Evolutionary conservation across 2,113 vertebrate species (phyloP).

Genomic region (Peucedramus taeniatus): DNA sequence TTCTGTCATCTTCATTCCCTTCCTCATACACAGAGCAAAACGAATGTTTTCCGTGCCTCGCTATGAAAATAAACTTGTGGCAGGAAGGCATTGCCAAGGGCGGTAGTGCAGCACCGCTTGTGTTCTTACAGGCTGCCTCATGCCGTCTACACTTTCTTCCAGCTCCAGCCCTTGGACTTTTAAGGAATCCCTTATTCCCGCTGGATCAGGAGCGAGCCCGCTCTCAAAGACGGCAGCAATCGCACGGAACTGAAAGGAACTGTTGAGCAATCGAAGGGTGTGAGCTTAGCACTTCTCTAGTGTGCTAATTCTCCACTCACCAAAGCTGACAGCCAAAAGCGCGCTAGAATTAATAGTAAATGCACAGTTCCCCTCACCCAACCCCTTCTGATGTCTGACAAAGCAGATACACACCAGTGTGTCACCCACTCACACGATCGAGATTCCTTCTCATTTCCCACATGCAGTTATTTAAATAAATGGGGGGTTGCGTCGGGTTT

Average conservation of each 20-base stretch:
- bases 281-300: background rate
- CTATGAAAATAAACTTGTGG: background rate
- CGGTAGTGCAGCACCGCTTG: background rate
- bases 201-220: background rate
- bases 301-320: background rate
- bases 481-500: background rate
- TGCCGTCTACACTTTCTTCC: background rate
- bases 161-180: background rate
- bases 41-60: background rate
- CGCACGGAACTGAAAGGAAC: background rate
- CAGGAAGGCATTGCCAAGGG: background rate
- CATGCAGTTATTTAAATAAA: background rate
- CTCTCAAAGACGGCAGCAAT: background rate
- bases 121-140: accelerated
- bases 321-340: background rate
- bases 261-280: background rate
- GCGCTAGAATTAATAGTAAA: background rate
- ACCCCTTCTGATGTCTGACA: background rate
- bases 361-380: background rate
- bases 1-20: background rate
- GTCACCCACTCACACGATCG: background rate
- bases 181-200: background rate
- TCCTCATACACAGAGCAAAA: background rate
- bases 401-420: background rate
- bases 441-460: background rate